Conservation (phyloP, 2,113 vertebrate species). For the Melanerpes formicivorus region DNA sequence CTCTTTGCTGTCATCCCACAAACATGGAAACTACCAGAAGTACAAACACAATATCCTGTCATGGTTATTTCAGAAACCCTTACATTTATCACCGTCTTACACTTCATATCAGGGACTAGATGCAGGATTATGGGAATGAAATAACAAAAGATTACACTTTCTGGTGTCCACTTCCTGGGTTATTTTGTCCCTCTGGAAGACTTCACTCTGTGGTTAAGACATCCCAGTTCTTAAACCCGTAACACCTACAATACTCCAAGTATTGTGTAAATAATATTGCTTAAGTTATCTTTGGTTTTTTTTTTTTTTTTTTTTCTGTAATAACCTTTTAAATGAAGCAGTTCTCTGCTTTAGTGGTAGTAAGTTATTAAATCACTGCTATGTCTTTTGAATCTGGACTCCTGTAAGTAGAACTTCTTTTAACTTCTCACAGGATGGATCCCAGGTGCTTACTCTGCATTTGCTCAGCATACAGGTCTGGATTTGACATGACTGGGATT, state of each 20-base stretch:
- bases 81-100: background rate
- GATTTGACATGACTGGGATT: slow-evolving; percentile 13
- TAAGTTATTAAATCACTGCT: background rate
- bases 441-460: background rate
- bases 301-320: background rate
- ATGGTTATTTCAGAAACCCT: background rate
- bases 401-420: background rate
- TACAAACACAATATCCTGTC: background rate
- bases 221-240: too few relatives aligned
- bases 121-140: too few relatives aligned
- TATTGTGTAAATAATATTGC: background rate
- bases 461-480: slow-evolving; percentile 16
- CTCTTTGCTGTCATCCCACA: background rate
- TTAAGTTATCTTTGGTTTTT: background rate
- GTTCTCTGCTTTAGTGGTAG: background rate
- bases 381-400: background rate
- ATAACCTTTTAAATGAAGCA: background rate
- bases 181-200: too few relatives aligned
- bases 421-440: background rate
- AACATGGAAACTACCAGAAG: background rate
- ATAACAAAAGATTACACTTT: too few relatives aligned
- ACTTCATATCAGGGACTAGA: background rate
- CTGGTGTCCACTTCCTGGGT: too few relatives aligned
- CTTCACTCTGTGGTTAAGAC: too few relatives aligned
- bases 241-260: background rate